These are phyloP conservation scores for Ophiodon elongatus DNA, from an alignment of 2,113 vertebrate genomes.

Conservation along the genomic window DNA sequence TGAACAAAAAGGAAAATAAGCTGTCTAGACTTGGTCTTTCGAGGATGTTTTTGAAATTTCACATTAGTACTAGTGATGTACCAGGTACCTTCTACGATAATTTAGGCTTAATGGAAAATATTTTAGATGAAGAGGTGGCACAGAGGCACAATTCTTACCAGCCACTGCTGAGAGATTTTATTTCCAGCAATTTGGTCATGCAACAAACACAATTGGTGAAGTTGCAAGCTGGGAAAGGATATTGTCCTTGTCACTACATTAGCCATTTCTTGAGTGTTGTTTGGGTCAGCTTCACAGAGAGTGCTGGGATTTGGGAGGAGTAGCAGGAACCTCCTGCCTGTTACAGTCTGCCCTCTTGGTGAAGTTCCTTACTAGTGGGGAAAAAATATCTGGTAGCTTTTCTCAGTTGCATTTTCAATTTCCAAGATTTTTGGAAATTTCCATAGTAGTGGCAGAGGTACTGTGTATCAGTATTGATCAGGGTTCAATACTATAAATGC, in stretches of 20 bases:
- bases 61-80: slow-evolving; percentile 23
- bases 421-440: neutral
- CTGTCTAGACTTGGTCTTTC: slow-evolving; percentile 24
- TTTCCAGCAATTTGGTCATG: slow-evolving; percentile 40
- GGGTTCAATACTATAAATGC: neutral
- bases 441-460: neutral
- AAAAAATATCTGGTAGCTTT: neutral
- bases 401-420: slow-evolving; percentile 2
- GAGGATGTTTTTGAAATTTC: slow-evolving; percentile 36
- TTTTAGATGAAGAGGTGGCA: slow-evolving; percentile 37
- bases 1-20: slow-evolving; percentile 16
- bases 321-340: neutral
- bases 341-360: neutral
- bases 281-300: neutral
- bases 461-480: neutral
- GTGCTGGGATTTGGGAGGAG: neutral
- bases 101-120: slow-evolving; percentile 46
- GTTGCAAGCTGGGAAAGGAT: slow-evolving; percentile 12
- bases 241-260: slow-evolving; percentile 30
- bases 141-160: slow-evolving; percentile 8
- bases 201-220: slow-evolving; percentile 31
- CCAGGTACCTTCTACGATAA: slow-evolving; percentile 14
- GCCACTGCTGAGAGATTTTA: slow-evolving; percentile 27
- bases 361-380: neutral
- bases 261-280: slow-evolving; percentile 9